Evolutionary conservation across 2,797 vertebrate species (phyloP), one percentile per base, ranked within the genome.

Genomic region (Momotus momota): DNA sequence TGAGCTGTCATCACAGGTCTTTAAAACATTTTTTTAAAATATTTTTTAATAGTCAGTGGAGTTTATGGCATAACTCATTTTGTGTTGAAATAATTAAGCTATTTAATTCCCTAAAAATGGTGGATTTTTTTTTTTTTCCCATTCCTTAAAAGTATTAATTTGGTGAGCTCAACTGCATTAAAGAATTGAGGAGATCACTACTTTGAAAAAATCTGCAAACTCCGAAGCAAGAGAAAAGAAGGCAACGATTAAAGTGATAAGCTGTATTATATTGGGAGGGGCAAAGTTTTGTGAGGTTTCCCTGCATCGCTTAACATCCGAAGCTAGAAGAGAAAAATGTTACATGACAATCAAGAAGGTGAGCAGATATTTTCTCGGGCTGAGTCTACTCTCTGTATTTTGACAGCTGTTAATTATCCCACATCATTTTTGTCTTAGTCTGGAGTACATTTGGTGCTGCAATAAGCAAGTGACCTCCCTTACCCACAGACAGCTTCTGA

Each of bases 41-140:
- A 2, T 54, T 7, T 57, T 62, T 41, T 29, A 52, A 7, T 22
- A 67, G 8, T 40, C 52, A 49, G 9, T 20, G 15, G 6, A 49
- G 4, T 18, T 12, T 27, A 54, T 4, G 4, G 6, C 4, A 14
- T 23, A 81, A 86, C 46, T 61, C 0, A 49, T 67, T 83, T 73
- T 62, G 5, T 52, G 14, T 29, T 61, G 27, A 77, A 88, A 69
- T 45, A 80, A 65, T 65, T 61, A 3, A 51, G 21, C 31, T 46
- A 55, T 62, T 26, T 51, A 15, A 25, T 84, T 70, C 26, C 21
- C 10, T 58, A 51, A 81, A 81, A 81, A 65, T 26, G 0, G 0
- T 7, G 1, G 2, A 14, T 14, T 8, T 8, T 8, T 4, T 6
- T 48, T 20, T 46, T 46, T 46, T 5, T 2, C 1, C 4, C 9